Base-by-base conservation (phyloP, 2,113 vertebrate species). In the Cryptomyrus ogoouensis region DNA sequence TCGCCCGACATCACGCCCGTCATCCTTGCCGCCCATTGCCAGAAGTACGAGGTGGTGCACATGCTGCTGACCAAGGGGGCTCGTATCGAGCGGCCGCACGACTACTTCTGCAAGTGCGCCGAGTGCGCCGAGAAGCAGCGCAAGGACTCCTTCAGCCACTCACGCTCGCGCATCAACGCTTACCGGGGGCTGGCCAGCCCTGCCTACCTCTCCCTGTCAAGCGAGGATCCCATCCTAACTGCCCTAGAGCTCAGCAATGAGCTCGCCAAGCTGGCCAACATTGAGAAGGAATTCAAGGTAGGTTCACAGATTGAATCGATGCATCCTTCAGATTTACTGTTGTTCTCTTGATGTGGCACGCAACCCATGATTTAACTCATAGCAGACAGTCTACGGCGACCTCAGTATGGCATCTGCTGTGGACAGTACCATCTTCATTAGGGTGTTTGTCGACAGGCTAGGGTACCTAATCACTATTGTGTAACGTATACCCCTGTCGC, bases 271-370 rank as follows among this genome's bases (percentile, higher is more conserved):
- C 89, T 97, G 93, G 97, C 97, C 92, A 97, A 97, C 94, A 97
- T 97, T 89, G 97, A 97, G 92, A 97, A 97, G 93, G 97, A 97
- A 93, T 97, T 97, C 93, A 97, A 97, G 96, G 96, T 97, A 95
- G 95, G 91, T 35, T 15, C 44, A 49, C 83, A 49, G 84, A 50
- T 15, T 70, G 62, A 70, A 70, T 13, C 10, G n/a, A 70, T 12
- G 62, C 62, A 13, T 12, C 8, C n/a, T 66, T 66, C 62, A 66
- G n/a, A 66, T 66, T 66, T 70, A 70, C n/a, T 31, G n/a, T 13
- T 70, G 62, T 31, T 70, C 62, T 70, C 62, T 70, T 70, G 62
- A 27, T 12, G n/a, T 70, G 62, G 62, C n/a, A 6, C 2, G 5
- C 35, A 80, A 19, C 13, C 35, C 35, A 2, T 42, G 74, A 42